phyloP scores from a whole-genome alignment of 2,888 invertebrate species.

The Sceliomorpha sp. region DNA sequence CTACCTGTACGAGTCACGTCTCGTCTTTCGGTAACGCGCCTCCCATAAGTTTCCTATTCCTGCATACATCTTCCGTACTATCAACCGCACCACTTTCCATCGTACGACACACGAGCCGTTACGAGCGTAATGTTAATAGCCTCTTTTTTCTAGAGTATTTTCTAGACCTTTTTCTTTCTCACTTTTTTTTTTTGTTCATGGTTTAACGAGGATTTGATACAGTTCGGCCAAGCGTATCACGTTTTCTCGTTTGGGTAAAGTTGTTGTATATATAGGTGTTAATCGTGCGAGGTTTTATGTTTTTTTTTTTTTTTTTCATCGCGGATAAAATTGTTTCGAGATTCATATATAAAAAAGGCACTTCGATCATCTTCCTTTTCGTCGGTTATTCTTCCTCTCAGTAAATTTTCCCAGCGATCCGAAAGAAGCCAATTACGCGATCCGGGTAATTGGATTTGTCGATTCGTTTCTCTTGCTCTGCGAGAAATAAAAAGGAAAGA shows the following conservation, averaged over 20 bases:
- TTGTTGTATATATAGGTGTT: too few relatives aligned
- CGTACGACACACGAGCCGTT: too few relatives aligned
- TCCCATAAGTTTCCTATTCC: constrained; percentile 36
- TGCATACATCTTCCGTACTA: constrained; percentile 2
- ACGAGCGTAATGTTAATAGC: too few relatives aligned
- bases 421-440: constrained; percentile 38
- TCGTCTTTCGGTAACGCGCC: constrained; percentile 76
- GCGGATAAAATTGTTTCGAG: constrained; percentile 38
- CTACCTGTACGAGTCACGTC: constrained; percentile 78
- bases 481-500: constrained; percentile 3
- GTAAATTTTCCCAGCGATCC: constrained; percentile 15
- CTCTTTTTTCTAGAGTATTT: too few relatives aligned
- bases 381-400: constrained; percentile 2
- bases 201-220: too few relatives aligned
- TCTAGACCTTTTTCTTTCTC: too few relatives aligned
- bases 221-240: too few relatives aligned
- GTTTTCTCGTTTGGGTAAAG: too few relatives aligned
- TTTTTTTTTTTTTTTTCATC: constrained; percentile 12
- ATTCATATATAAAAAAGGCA: constrained; percentile 56
- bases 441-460: constrained; percentile 39
- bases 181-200: too few relatives aligned
- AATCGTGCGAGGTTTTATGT: too few relatives aligned
- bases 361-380: constrained; percentile 58
- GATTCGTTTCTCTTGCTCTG: constrained; percentile 24
- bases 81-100: constrained; percentile 2